Percentiles rank a stretch among this genome's conserved stretches.
Conservation (phyloP, 2,113 vertebrate genomes). For the Forbesichthys agassizii region DNA sequence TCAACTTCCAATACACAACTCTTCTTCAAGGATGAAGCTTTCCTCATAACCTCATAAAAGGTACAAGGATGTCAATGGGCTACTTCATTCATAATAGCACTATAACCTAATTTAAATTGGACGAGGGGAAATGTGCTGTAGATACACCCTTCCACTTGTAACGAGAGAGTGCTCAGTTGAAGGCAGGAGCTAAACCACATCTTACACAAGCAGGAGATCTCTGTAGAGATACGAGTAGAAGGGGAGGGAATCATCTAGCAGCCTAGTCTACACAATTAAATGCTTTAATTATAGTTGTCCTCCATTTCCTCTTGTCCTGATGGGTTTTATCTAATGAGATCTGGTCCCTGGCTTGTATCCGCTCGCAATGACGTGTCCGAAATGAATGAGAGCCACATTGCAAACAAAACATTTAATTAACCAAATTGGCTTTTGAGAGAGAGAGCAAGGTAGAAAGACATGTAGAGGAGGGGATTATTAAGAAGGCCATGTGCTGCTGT, state of each 20-base stretch:
- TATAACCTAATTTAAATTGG: constrained; percentile 76
- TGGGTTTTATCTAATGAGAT: constrained; percentile 99
- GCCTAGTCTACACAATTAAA: constrained; percentile 98
- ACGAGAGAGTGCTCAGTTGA: constrained; percentile 72
- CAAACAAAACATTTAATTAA: constrained; percentile 99
- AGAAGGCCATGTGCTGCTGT: constrained; percentile 76
- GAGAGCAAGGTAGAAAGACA: constrained; percentile 76
- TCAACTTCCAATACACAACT: constrained; percentile 8
- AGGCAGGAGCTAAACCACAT: constrained; percentile 66
- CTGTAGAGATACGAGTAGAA: constrained; percentile 82
- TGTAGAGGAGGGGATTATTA: constrained; percentile 77
- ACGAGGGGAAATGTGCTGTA: constrained; percentile 38
- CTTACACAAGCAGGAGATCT: constrained; percentile 85
- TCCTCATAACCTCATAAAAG: constrained; percentile 57
- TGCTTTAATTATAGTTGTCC: constrained; percentile 99
- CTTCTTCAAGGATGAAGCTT: constrained; percentile 53
- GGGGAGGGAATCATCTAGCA: constrained; percentile 80
- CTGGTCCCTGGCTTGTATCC: constrained; percentile 98
- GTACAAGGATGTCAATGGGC: constrained; percentile 72
- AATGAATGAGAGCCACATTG: constrained; percentile 99
- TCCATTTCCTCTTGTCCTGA: constrained; percentile 99
- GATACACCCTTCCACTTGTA: constrained; percentile 79
- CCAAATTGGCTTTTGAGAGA: constrained; percentile 99
- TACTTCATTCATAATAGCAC: constrained; percentile 71
- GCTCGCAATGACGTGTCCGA: constrained; percentile 97